These are phyloP conservation scores for Hephaestus fuliginosus DNA, from an alignment of 2,797 vertebrate genomes.

Conservation along the genomic window DNA sequence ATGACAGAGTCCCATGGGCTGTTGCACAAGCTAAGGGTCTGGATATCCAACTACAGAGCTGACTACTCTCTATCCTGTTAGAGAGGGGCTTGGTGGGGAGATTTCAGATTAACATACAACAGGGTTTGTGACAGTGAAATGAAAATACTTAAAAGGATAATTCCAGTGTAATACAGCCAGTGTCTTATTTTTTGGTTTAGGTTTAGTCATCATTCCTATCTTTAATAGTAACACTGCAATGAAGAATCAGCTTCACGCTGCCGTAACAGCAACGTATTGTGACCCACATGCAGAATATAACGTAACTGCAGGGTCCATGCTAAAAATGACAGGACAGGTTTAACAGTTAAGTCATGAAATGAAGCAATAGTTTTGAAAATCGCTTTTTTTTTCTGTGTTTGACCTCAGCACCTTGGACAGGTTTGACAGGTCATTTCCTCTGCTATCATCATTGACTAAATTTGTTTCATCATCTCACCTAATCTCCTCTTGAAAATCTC, in stretches of 20 bases:
- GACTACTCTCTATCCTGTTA: slow-evolving; percentile 13
- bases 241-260: slow-evolving; percentile 2
- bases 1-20: slow-evolving; percentile 59
- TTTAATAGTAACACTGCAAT: neutral
- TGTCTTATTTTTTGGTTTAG: neutral
- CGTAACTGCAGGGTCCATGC: neutral
- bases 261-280: neutral
- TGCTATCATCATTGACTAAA: slow-evolving; percentile 28
- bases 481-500: slow-evolving; percentile 22
- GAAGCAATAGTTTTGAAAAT: neutral
- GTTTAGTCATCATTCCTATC: neutral
- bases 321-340: slow-evolving; percentile 3
- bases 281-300: neutral
- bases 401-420: slow-evolving; percentile 26
- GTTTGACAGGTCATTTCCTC: slow-evolving; percentile 31
- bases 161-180: neutral
- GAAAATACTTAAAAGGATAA: neutral
- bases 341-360: neutral
- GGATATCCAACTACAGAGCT: slow-evolving; percentile 45
- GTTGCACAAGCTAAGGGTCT: slow-evolving; percentile 62
- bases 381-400: slow-evolving; percentile 4
- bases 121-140: neutral
- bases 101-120: slow-evolving; percentile 18
- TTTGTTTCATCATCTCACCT: slow-evolving; percentile 13
- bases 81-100: slow-evolving; percentile 24